Conservation (phyloP, 2,888 invertebrate genomes). For the Andrena haemorrhoa region DNA sequence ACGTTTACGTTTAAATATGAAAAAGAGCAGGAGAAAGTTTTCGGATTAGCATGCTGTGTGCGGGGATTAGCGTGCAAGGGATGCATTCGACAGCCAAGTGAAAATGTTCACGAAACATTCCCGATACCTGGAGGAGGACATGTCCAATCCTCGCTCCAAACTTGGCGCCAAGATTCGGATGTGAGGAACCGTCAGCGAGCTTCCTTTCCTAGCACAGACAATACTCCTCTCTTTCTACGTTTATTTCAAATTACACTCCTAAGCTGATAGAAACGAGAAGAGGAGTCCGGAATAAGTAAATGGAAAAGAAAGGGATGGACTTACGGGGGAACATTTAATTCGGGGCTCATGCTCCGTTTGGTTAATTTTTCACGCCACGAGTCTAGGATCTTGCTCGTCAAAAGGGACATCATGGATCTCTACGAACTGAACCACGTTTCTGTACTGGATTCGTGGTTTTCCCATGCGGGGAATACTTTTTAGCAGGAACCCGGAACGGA, state of each 20-base stretch:
- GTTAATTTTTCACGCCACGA: not conserved
- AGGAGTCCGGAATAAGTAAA: not conserved
- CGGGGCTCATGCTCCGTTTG: not conserved
- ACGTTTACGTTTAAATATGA: not conserved
- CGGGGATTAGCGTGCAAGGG: constrained; percentile 63
- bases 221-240: constrained; percentile 77
- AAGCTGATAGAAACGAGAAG: not conserved
- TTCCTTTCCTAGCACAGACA: constrained; percentile 86
- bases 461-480: not conserved
- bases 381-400: constrained; percentile 1
- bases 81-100: constrained; percentile 42
- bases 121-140: constrained; percentile 84
- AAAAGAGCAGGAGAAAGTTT: not conserved
- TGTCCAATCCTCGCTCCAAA: constrained; percentile 92
- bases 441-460: constrained; percentile 31
- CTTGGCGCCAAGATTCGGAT: constrained; percentile 94
- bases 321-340: not conserved
- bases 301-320: not conserved
- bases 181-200: constrained; percentile 92
- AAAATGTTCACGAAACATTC: constrained; percentile 45
- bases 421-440: constrained; percentile 5
- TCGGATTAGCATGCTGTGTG: constrained; percentile 27
- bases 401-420: constrained; percentile 39
- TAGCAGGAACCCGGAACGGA: not conserved
- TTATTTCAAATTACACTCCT: constrained; percentile 41